A percentile compares a stretch with the other conserved stretches of the same genome.
phyloP scores from a whole-genome alignment of 2,113 vertebrate genomes.

The Brachyhypopomus occidentalis region DNA sequence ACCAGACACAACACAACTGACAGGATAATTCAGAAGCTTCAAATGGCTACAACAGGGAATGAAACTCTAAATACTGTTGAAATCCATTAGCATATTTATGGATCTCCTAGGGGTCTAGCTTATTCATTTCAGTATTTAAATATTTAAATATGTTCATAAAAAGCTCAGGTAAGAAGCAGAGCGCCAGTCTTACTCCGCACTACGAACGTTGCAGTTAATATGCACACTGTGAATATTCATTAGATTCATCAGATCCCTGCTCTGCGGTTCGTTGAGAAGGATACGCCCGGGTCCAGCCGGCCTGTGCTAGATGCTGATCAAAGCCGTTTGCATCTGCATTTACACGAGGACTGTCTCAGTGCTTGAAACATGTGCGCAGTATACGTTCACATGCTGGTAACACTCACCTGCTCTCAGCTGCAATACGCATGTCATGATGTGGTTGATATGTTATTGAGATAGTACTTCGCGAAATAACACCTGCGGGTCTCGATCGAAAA shows the following conservation, averaged over 20 bases:
- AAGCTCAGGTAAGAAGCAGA: conserved; percentile 24
- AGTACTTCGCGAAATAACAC: no score
- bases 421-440: neutral
- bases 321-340: neutral
- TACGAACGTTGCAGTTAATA: neutral
- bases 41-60: neutral
- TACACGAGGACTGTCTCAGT: no score
- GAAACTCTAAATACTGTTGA: neutral
- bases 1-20: neutral
- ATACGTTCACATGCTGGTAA: no score
- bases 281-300: neutral
- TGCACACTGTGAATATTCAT: conserved; percentile 41
- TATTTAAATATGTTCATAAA: conserved; percentile 19
- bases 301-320: neutral
- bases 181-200: neutral
- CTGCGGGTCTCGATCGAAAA: no score
- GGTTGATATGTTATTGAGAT: no score
- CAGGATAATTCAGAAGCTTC: neutral
- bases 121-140: conserved; percentile 28
- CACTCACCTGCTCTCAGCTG: neutral
- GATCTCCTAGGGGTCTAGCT: neutral
- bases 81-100: neutral
- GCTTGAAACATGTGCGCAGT: no score
- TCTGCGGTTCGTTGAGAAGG: neutral
- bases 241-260: conserved; percentile 28